phyloP scores from a whole-genome alignment of 2,888 invertebrate species.

The Eretmocerus hayati region DNA sequence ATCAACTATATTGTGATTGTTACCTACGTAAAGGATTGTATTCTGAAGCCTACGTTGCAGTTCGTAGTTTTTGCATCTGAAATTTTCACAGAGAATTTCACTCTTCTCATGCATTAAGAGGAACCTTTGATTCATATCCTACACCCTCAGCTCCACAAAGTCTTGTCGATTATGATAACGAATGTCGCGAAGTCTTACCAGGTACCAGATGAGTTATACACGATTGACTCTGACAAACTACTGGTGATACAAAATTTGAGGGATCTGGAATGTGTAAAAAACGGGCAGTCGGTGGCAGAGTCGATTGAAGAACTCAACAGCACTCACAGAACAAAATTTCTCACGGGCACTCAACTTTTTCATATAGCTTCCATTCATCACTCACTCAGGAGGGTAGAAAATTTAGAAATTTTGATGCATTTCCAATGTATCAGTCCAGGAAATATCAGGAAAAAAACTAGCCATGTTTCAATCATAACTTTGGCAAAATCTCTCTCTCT shows the following conservation, averaged over 20 bases:
- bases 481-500: too few species aligned
- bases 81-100: background rate
- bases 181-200: background rate
- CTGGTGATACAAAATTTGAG: background rate
- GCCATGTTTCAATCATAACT: background rate
- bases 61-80: background rate
- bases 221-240: background rate
- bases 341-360: too few species aligned
- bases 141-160: background rate
- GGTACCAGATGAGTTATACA: background rate
- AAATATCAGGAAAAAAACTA: background rate
- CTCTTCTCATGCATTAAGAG: background rate
- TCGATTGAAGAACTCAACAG: too few species aligned
- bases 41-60: background rate
- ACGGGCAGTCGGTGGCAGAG: too few species aligned
- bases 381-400: background rate
- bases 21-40: background rate
- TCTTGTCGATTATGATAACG: background rate
- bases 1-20: background rate
- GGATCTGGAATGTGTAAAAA: background rate
- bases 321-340: too few species aligned
- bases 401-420: too few species aligned
- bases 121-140: background rate
- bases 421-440: background rate
- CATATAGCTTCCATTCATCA: background rate